Percentiles rank a stretch among this genome's conserved stretches.
Conservation (phyloP, 2,888 invertebrate species). For the Copidosoma aretas region DNA sequence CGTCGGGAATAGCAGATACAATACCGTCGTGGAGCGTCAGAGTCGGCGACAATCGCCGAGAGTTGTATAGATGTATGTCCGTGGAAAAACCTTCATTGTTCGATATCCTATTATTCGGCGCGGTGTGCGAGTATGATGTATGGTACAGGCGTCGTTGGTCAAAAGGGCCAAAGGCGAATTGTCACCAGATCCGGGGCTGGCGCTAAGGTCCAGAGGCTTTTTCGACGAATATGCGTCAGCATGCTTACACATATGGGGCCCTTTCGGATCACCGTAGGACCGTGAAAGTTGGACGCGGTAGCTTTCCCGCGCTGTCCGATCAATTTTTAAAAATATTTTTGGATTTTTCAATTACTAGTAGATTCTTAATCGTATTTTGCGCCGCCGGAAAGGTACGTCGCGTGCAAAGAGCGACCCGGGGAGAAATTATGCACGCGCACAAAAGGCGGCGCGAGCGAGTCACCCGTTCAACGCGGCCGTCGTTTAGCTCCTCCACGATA, state of each 20-base stretch:
- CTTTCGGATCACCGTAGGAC: not conserved
- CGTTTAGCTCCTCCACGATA: conserved; percentile 40
- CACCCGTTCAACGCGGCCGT: conserved; percentile 34
- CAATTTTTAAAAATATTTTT: too few species aligned
- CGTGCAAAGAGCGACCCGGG: conserved; percentile 15
- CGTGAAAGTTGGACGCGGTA: not conserved
- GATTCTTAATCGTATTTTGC: conserved; percentile 1
- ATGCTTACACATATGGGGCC: not conserved
- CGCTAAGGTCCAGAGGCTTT: not conserved
- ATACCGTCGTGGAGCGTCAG: not conserved
- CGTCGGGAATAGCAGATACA: too few species aligned
- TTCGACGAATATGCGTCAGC: not conserved
- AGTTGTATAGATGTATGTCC: conserved; percentile 21
- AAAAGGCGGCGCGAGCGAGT: conserved; percentile 32
- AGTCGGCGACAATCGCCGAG: conserved; percentile 23
- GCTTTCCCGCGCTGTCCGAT: too few species aligned
- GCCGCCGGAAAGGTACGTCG: conserved; percentile 14
- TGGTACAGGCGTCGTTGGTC: conserved; percentile 52
- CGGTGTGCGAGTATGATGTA: too few species aligned
- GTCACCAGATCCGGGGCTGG: not conserved
- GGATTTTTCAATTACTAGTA: too few species aligned
- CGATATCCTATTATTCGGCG: conserved; percentile 24
- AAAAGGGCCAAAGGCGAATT: conserved; percentile 51
- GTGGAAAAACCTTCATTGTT: conserved; percentile 25
- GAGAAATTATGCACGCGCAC: not conserved